phyloP scores from a whole-genome alignment of 2,797 vertebrate species.

The Picus viridis region DNA sequence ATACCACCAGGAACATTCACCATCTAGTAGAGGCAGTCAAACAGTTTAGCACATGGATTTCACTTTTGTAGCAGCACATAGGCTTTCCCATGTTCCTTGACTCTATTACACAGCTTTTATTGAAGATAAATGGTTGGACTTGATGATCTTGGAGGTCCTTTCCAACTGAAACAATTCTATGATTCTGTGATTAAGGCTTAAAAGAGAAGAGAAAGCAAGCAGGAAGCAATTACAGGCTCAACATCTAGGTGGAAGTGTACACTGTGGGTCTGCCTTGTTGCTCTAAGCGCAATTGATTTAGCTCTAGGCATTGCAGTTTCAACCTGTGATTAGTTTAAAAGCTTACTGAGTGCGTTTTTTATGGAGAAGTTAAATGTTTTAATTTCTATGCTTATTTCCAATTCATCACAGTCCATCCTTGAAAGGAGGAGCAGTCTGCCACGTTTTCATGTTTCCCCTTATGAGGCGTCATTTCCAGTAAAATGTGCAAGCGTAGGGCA shows the following conservation, averaged over 20 bases:
- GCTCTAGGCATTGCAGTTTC: conserved; percentile 30
- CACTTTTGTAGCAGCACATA: background rate
- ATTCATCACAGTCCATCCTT: background rate
- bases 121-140: background rate
- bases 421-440: background rate
- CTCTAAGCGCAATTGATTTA: conserved; percentile 36
- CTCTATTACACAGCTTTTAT: background rate
- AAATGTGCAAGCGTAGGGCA: background rate
- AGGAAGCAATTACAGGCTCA: conserved; percentile 26
- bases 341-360: conserved; percentile 13
- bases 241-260: background rate
- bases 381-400: conserved; percentile 27
- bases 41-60: conserved; percentile 1
- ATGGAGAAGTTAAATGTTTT: background rate
- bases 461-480: background rate
- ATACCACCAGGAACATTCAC: conserved; percentile 41
- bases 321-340: conserved; percentile 50
- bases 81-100: background rate
- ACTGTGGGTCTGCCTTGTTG: background rate
- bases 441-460: background rate
- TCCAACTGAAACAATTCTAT: too few species aligned
- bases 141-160: too few species aligned
- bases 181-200: background rate
- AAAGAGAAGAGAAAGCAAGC: conserved; percentile 10
- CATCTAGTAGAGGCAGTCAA: background rate